Percentiles rank a stretch among this genome's conserved stretches.
These are phyloP conservation scores for Apodemus sylvaticus DNA, from an alignment of 2,113 vertebrate species.

Conservation along the genomic window DNA sequence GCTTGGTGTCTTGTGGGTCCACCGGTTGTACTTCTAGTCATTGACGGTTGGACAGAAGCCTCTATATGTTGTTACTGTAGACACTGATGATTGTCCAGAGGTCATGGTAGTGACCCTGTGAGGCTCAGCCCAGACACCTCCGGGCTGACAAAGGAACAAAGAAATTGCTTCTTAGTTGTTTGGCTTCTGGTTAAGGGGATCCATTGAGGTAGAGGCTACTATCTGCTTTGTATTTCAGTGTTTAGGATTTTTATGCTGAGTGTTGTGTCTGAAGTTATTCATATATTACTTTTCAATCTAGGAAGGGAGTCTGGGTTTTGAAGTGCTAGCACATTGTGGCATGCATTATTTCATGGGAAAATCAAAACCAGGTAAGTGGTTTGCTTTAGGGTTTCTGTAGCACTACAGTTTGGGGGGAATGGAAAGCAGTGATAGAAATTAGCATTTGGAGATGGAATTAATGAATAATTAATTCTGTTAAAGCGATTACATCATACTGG, in stretches of 20 bases:
- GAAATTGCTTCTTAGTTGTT: not conserved
- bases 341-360: slow-evolving; percentile 92
- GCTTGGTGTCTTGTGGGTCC: not conserved
- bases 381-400: slow-evolving; percentile 53
- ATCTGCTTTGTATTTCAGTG: slow-evolving; percentile 37
- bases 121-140: not conserved
- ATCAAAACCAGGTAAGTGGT: slow-evolving; percentile 90
- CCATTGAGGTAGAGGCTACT: slow-evolving; percentile 10
- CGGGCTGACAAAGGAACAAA: not conserved
- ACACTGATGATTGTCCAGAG: not conserved
- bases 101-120: not conserved
- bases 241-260: slow-evolving; percentile 68
- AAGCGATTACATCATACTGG: not conserved
- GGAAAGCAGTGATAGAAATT: slow-evolving; percentile 33
- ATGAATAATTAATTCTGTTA: not conserved
- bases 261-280: slow-evolving; percentile 71
- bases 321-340: slow-evolving; percentile 91
- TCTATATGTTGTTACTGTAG: not conserved
- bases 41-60: not conserved
- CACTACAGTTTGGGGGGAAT: slow-evolving; percentile 57
- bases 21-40: not conserved
- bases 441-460: not conserved
- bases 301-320: slow-evolving; percentile 90
- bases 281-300: slow-evolving; percentile 82
- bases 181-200: slow-evolving; percentile 50